Percentiles rank a stretch among this genome's conserved stretches.
These are phyloP conservation scores for Acanthaster planci DNA, from an alignment of 35 echinoderm and acorn worm species.

Conservation along the genomic window DNA sequence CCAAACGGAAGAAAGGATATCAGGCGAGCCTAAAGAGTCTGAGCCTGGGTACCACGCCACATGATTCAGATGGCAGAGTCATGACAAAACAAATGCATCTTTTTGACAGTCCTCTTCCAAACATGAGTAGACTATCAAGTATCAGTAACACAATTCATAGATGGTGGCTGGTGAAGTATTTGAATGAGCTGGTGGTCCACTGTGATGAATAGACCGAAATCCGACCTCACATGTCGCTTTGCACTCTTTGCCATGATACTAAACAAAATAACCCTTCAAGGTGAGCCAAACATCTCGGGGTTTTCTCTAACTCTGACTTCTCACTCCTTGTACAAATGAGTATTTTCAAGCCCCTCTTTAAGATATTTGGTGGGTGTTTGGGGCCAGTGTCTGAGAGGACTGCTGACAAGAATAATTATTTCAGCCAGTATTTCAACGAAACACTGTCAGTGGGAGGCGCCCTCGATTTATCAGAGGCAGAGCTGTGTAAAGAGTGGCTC, in stretches of 20 bases:
- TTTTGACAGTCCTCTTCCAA: too few species aligned
- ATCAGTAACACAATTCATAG: conserved; percentile 12
- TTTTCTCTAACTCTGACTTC: background rate
- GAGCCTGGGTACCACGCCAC: too few species aligned
- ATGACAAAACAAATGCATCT: too few species aligned
- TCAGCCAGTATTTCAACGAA: too few species aligned
- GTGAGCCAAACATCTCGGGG: background rate
- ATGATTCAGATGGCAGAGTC: too few species aligned
- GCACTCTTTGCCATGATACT: background rate
- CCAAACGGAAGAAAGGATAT: too few species aligned
- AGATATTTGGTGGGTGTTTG: background rate
- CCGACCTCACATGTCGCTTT: conserved; percentile 7
- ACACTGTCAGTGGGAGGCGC: too few species aligned
- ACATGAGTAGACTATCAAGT: background rate
- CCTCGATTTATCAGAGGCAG: too few species aligned
- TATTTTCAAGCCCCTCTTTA: background rate
- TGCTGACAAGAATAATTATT: too few species aligned
- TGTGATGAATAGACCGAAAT: background rate
- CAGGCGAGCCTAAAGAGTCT: too few species aligned
- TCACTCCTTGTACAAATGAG: background rate
- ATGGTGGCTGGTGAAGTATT: background rate
- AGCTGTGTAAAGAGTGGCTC: too few species aligned
- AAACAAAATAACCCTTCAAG: background rate
- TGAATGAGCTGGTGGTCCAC: conserved; percentile 4
- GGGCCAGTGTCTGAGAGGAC: too few species aligned